Evolutionary conservation across 2,797 vertebrate genomes (phyloP), one percentile per base, ranked within the genome.

Genomic region (Premnoplex brunnescens): DNA sequence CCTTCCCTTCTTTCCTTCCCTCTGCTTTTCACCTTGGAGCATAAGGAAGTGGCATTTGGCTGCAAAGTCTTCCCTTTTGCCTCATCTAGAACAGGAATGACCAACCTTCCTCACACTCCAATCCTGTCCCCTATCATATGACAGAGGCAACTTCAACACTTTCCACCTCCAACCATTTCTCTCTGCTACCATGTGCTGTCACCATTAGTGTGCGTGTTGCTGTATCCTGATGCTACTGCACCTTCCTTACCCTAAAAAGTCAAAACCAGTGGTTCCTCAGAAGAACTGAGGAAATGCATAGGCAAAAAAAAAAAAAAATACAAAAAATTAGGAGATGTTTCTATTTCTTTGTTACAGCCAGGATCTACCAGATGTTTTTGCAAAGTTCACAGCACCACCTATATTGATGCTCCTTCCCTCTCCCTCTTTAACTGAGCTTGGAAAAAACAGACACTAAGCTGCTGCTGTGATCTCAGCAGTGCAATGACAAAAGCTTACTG

Each of bases 81-180:
- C 22, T 73, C 48, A 28, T 63, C 37, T 67, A 68, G 46, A 34
- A n/a, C 46, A 66, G 49, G 49, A 82, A 51, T 68, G 83, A 60
- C 12, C 41, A 67, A 27, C 44, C 62, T 32, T 58, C 10, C 49
- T 64, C 66, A 26, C 1, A 27, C 39, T 89, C 30, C 43, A 28
- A 12, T 41, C 19, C 56, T 0, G 0, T 26, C 8, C 28, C 27
- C 11, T 10, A 39, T 49, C 22, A 63, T 14, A 46, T 7, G 52
- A 60, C 28, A 64, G 44, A 64, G 44, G 15, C 49, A 89, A 48
- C 10, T 66, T 73, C 51, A 54, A 39, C 22, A 54, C 54, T 12
- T n/a, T 81, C 62, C 16, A 15, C 23, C 60, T 89, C 46, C 46
- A 26, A 44, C n/a, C 4, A 1, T 51, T 94, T 52, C 14, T 51